Base-by-base conservation (phyloP, 2,888 invertebrate genomes). In the Tinea semifulvella region DNA sequence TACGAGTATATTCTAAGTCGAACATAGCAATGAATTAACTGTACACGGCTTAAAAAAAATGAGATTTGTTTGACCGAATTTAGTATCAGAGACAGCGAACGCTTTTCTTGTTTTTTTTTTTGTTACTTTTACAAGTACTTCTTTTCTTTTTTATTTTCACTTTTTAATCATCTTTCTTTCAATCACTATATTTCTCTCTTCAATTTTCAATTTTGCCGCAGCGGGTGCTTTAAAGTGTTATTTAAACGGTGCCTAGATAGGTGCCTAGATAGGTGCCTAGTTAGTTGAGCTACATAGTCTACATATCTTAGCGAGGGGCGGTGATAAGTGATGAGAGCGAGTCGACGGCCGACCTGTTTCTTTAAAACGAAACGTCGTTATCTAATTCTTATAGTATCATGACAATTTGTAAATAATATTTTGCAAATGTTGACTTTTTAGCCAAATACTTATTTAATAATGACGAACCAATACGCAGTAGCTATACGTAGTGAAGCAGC, bases 381-480 rank as follows among this genome's bases (percentile, higher is more conserved):
- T 75, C 69, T 77, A 69, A 74, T 76, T 74, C 73, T 74, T 74
- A 75, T 72, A 75, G 72, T 72, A 68, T 73, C 77, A 70, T 75
- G 72, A 77, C 73, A 73, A 74, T 76, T 77, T 79, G 76, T 76
- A 65, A 77, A 70, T 68, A 64, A 56, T 67, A 70, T 75, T 79
- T 77, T 77, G 77, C 75, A 76, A 79, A 71, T 75, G 76, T 80
- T 80, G 72, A 79, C 74, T 75, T 79, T 76, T 75, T 79, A 79
- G 77, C 77, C 76, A 79, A 77, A 77, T 74, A 74, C 74, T 77
- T 76, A 73, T 53, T 74, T 75, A 38, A 39, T 66, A 73, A 79
- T 64, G 76, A 80, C 71, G 79, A 80, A 79, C 80, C 79, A 79
- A 80, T 79, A 70, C 64, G 77, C 77, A 71, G 72, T 79, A 79